Evolutionary conservation across 2,113 vertebrate genomes (phyloP), one percentile per base, ranked within the genome.

Genomic region (Dryoscopus gambensis): DNA sequence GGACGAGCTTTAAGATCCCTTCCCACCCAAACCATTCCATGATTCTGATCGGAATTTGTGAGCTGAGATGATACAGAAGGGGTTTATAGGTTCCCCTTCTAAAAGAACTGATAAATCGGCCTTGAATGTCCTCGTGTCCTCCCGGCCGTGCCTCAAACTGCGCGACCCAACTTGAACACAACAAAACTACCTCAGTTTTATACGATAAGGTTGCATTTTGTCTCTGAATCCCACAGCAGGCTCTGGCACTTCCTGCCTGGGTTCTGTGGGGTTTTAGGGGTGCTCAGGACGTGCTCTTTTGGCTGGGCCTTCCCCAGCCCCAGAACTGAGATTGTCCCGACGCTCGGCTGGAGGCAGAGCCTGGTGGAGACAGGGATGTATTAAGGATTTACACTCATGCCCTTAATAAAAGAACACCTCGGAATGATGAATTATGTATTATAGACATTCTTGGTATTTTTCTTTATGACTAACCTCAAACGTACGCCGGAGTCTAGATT

Each of bases 391-490:
- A 28, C 49, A 65, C 76, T 71, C 83, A 52, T 31, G 3, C 49
- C 62, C 53, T 80, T 80, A 69, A 92, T 90, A 69, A 92, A 71
- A 92, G 88, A 53, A 82, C 53, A 4, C 27, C 11, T 37, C 10
- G 40, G 67, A 33, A 44, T 1, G 46, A 89, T 90, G 63, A 96
- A 89, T 96, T 84, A 89, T 77, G 56, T 24, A 77, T 80, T 59
- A n/a, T 15, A 39, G 28, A 47, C 56, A 46, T 65, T 81, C 55
- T 37, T 15, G 17, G 47, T 77, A 5, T 76, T 87, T 82, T 71
- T 84, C 55, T 44, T 77, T 65, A n/a, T 95, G 91, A 84, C 84
- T 87, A n/a, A 93, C 80, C 24, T 10, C 13, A 85, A 88, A 53
- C 44, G 6, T 2, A 27, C 9, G 21, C 49, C 5, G 0, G 62